phyloP scores from a whole-genome alignment of 2,797 vertebrate species.

The Threskiornis aethiopicus region DNA sequence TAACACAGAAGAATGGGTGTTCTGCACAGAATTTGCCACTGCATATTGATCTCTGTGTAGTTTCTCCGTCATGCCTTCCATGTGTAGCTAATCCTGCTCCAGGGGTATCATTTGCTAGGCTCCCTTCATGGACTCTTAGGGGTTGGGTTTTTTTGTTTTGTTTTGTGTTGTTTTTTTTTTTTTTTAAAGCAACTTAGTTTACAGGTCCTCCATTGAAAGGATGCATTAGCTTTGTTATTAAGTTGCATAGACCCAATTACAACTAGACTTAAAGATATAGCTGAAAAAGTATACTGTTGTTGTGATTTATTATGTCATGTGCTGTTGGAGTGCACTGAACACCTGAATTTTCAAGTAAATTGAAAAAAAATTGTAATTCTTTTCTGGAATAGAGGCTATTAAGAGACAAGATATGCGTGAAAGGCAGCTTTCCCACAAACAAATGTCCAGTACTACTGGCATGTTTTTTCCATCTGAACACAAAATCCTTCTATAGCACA shows the following conservation, averaged over 20 bases:
- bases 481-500: neutral
- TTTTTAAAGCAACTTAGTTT: neutral
- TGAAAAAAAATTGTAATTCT: neutral
- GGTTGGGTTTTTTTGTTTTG: accelerated
- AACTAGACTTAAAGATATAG: neutral
- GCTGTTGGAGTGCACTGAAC: neutral
- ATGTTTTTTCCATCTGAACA: neutral
- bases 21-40: neutral
- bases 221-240: neutral
- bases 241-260: neutral
- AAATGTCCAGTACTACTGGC: neutral
- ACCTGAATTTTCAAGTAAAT: neutral
- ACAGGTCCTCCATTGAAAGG: neutral
- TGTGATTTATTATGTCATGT: neutral
- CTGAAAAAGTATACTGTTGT: neutral
- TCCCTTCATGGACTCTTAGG: neutral
- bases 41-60: neutral
- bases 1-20: neutral
- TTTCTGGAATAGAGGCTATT: neutral
- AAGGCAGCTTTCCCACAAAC: neutral
- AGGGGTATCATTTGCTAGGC: neutral
- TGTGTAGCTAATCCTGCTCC: neutral
- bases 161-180: accelerated
- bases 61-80: neutral
- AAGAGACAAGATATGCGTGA: neutral